Percentiles rank a stretch among this genome's conserved stretches.
Conservation (phyloP, 2,113 vertebrate species). For the Alouatta palliata region DNA sequence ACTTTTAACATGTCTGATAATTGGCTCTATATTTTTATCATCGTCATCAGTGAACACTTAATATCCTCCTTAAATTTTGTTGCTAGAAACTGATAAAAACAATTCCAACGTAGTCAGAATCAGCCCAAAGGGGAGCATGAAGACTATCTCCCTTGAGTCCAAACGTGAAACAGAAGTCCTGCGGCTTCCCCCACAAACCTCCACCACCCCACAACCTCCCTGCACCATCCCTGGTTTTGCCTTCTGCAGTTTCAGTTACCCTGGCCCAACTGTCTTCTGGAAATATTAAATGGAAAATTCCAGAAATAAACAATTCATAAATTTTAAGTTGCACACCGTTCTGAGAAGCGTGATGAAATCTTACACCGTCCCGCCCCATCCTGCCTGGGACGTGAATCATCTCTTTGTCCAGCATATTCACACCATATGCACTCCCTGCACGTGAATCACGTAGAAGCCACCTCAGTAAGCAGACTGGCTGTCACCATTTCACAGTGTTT, state of each 20-base stretch:
- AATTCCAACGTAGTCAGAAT: background rate
- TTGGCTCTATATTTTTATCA: background rate
- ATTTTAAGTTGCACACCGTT: background rate
- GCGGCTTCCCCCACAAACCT: too few relatives aligned
- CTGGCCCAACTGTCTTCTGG: background rate
- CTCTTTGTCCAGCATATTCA: background rate
- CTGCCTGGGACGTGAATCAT: background rate
- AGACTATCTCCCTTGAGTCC: background rate
- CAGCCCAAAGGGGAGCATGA: background rate
- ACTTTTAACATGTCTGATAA: background rate
- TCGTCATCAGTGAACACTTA: background rate
- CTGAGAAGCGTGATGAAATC: background rate
- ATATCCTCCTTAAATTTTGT: background rate
- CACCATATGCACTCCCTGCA: background rate
- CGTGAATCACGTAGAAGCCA: background rate
- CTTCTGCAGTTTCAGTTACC: background rate
- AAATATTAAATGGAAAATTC: background rate
- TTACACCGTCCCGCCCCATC: background rate
- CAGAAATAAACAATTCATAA: background rate
- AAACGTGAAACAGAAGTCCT: background rate
- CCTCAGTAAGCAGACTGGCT: background rate
- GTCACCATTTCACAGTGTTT: background rate
- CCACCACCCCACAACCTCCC: too few relatives aligned
- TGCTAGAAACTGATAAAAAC: background rate
- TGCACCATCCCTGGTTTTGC: background rate